Evolutionary conservation across 1,140 invertebrate species (phyloP), one percentile per base, ranked within the genome.

Genomic region (Drosophila virilis): DNA sequence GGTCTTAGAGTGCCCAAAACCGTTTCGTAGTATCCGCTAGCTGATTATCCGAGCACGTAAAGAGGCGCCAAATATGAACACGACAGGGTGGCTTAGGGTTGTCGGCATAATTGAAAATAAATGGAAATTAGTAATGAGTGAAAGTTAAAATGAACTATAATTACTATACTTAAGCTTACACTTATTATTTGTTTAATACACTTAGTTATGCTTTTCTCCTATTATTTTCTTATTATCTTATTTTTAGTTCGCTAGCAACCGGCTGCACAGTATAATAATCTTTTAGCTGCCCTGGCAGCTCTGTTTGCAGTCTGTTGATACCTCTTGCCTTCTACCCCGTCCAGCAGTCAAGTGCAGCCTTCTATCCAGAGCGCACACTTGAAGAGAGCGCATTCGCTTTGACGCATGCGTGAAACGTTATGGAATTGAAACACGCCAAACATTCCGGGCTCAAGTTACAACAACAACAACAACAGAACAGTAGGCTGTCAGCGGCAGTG

Each of bases 31-130:
- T 84, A 84, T 76, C 72, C 66, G 77, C 37, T 66, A n/a, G 45
- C 48, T 78, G 80, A 83, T 83, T 79, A 83, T 79, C 80, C 80
- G 73, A 61, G 55, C 48, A 66, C 67, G 58, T 59, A 77, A 77
- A 77, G 72, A 69, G 74, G 82, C 78, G 82, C 81, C 78, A 85
- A 85, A 72, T 60, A 74, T 81, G 42, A 78, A 80, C 64, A 38
- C 15, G 15, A 6, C 15, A 51, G 64, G 33, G 22, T 64, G 35
- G 50, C 54, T 69, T 46, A 84, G 74, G 38, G 78, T 58, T 71
- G 45, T 32, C 64, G 60, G 35, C 22, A 2, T 6, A 35, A 42
- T 1, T 8, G 15, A 38, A 5, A 61, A 61, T 40, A 13, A 10
- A 38, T 43, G 0, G 12, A 8, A 6, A 15, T 17, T 13, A 17